Conservation (phyloP, 2,113 vertebrate species). For the Megaceryle torquata region DNA sequence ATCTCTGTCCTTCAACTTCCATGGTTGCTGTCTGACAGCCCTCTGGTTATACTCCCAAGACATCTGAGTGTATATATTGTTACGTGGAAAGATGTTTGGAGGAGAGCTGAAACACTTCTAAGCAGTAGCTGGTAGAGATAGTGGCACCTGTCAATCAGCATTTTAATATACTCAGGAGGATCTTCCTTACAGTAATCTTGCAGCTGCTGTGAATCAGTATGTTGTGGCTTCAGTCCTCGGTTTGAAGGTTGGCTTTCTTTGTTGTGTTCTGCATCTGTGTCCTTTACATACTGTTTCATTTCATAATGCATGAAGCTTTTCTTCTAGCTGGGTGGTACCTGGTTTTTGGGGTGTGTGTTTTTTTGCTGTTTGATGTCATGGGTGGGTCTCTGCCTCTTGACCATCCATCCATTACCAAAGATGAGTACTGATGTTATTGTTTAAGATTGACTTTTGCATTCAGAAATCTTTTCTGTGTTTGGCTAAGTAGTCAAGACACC, state of each 20-base stretch:
- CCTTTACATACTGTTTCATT: background rate
- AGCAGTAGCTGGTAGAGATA: background rate
- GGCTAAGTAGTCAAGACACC: background rate
- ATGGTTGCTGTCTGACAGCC: background rate
- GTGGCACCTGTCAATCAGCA: background rate
- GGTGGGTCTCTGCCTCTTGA: background rate
- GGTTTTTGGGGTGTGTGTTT: background rate
- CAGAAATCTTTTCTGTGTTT: background rate
- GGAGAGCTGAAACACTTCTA: background rate
- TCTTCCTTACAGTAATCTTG: background rate
- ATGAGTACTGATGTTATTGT: background rate
- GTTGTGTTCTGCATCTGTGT: background rate
- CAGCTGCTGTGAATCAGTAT: fast-evolving
- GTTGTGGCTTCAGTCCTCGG: background rate
- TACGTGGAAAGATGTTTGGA: background rate
- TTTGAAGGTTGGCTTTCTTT: background rate
- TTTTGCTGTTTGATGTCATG: background rate
- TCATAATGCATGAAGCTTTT: background rate
- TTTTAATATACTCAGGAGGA: background rate
- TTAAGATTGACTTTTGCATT: background rate
- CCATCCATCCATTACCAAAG: background rate
- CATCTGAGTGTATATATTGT: background rate
- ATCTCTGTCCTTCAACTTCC: background rate
- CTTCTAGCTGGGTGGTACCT: background rate
- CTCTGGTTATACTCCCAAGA: fast-evolving